A percentile compares a stretch with the other conserved stretches of the same genome.
Conservation (phyloP, 2,888 invertebrate species). For the Tipula helvola region DNA sequence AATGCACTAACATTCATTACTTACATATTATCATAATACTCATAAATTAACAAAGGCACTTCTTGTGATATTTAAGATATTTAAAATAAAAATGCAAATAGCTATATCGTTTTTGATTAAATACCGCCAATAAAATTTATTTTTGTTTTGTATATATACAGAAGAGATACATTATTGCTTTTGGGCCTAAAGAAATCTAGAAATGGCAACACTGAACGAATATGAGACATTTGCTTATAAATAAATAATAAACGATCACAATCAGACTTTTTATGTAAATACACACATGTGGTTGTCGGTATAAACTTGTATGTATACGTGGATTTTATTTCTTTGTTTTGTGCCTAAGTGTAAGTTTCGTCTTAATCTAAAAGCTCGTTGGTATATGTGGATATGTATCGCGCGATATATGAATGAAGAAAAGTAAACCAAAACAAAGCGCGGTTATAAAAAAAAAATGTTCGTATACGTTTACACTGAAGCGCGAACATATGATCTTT, state of each 20-base stretch:
- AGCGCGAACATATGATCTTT: not conserved
- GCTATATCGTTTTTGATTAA: not conserved
- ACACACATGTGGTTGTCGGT: not conserved
- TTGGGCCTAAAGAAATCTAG: not conserved
- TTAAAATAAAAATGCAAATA: not conserved
- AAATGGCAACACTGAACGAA: not conserved
- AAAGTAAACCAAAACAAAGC: not conserved
- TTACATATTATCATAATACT: too few species aligned
- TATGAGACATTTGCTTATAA: not conserved
- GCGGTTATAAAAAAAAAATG: not conserved
- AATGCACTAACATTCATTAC: not conserved
- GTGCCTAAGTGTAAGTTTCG: not conserved
- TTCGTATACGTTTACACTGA: not conserved
- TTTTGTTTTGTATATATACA: not conserved
- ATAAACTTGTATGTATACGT: not conserved
- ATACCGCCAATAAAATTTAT: not conserved
- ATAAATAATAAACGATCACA: not conserved
- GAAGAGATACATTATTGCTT: not conserved
- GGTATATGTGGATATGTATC: not conserved
- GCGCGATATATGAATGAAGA: not conserved
- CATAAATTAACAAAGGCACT: not conserved
- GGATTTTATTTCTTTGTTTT: not conserved
- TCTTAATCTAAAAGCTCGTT: not conserved
- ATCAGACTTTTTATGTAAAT: not conserved
- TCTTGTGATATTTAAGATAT: not conserved